Evolutionary conservation across 2,797 vertebrate species (phyloP).

Genomic region (Peromyscus attwateri): DNA sequence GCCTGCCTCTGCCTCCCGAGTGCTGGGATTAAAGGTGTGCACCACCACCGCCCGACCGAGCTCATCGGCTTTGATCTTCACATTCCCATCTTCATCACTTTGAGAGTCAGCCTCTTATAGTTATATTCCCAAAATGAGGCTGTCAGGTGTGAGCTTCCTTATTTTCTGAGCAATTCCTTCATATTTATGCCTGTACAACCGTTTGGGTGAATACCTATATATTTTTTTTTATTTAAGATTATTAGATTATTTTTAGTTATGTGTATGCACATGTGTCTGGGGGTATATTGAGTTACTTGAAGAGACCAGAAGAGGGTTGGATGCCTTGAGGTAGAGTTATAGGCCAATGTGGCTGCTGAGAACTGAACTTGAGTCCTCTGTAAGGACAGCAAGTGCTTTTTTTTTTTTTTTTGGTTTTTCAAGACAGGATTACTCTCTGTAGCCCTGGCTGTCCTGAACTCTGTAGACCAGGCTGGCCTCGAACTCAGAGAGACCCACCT

Average conservation of each 20-base stretch:
- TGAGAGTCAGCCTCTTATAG: background rate
- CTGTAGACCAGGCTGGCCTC: background rate
- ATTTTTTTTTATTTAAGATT: background rate
- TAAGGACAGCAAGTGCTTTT: background rate
- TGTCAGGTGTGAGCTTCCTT: background rate
- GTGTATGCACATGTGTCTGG: background rate
- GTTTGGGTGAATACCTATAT: background rate
- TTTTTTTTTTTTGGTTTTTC: background rate
- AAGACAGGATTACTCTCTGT: background rate
- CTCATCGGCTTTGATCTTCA: slow-evolving; percentile 10
- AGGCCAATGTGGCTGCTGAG: background rate
- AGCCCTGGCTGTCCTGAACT: background rate
- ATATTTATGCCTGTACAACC: background rate
- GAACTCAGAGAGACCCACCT: background rate
- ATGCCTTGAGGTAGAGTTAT: background rate
- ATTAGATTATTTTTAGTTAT: background rate
- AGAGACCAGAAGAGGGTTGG: background rate
- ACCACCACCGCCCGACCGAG: background rate
- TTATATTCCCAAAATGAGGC: background rate
- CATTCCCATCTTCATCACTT: background rate
- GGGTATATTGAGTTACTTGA: background rate
- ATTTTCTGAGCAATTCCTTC: background rate
- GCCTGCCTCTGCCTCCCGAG: too few species aligned
- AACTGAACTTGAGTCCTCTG: background rate
- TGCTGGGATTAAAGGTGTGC: too few species aligned